Base-by-base conservation (phyloP, 2,888 invertebrate species). In the Pollenia labialis region DNA sequence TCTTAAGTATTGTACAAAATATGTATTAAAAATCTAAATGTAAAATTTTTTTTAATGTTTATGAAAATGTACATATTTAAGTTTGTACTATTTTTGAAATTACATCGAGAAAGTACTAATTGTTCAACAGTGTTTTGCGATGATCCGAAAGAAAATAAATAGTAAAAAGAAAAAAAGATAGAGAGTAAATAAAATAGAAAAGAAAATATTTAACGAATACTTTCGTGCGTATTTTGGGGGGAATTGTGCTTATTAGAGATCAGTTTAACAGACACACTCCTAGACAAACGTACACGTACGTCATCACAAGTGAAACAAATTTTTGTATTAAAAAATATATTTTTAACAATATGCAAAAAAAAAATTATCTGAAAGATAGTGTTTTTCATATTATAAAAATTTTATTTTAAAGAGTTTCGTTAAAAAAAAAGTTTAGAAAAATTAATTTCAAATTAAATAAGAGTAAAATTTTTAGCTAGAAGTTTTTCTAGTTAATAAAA, bases 221-320 rank as follows among this genome's bases (percentile, higher is more conserved):
- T 54, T 75, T 82, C 69, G 44, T 77, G 77, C 74, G 85, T 82
- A 79, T 64, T 76, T 79, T 74, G 64, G 76, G 69, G 81, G 74
- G 52, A 69, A 85, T 64, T 52, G 50, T 40, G 62, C 40, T 79
- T 82, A 62, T 80, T 74, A 69, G 68, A 75, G 79, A 86, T 86
- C 79, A 86, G 69, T 85, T 74, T 62, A 42, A 62, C 50, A 44
- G 64, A 7, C 60, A 50, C 76, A 48, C 72, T 60, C 62, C 80
- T 62, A 56, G 56, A 75, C 79, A 56, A 52, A 79, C 77, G 76
- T 81, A 62, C 48, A 44, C 66, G 40, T 46, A 75, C 58, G 48
- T 66, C 16, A 12, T 11, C 11, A 46, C 32, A 18, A 18, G n/a
- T 40, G 14, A 50, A 79, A 69, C 32, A 3, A 44, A 54, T n/a